Evolutionary conservation across 1,140 invertebrate genomes (phyloP), one percentile per base, ranked within the genome.

Genomic region (Panonychus citri): DNA sequence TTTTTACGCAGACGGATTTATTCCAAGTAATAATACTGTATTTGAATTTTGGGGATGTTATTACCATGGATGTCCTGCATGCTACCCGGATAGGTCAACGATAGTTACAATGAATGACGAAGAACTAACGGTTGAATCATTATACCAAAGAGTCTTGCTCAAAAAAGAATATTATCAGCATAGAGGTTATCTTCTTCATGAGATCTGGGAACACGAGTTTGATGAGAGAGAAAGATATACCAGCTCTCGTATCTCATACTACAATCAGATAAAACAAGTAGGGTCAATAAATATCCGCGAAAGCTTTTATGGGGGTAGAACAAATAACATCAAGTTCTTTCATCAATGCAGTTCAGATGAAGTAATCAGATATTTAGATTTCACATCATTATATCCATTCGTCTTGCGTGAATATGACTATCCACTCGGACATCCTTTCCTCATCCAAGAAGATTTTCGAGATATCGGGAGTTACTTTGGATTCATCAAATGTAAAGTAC

Each of bases 271-370:
- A 7, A 17, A 21, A 21, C 7, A 19, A 21, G 19, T 13, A 10
- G 37, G 53, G 3, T 19, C 27, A 37, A 13, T 34, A 12, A 10
- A 54, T n/a, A 37, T 25, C 1, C 37, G 65, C 34, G 64, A 67
- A 28, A 61, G 61, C 40, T 68, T 70, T 51, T 68, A 63, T 54
- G 67, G 68, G 12, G 67, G 68, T 15, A 37, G 67, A n/a, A 68
- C 64, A 17, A 65, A 66, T 57, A 66, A 64, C 28, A 63, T 61
- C 19, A 57, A 61, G 7, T 52, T 66, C 13, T 61, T 61, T 30
- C 62, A 66, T 54, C 61, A 66, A 59, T 51, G 49, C 17, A 48
- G 55, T 28, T 34, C 57, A 10, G 57, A 55, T 53, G 66, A 70
- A 1, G 67, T 70, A 56, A 64, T 69, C 50, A 64, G 61, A 25